phyloP scores from a whole-genome alignment of 2,113 vertebrate genomes.

The Trichomycterus rosablanca region DNA sequence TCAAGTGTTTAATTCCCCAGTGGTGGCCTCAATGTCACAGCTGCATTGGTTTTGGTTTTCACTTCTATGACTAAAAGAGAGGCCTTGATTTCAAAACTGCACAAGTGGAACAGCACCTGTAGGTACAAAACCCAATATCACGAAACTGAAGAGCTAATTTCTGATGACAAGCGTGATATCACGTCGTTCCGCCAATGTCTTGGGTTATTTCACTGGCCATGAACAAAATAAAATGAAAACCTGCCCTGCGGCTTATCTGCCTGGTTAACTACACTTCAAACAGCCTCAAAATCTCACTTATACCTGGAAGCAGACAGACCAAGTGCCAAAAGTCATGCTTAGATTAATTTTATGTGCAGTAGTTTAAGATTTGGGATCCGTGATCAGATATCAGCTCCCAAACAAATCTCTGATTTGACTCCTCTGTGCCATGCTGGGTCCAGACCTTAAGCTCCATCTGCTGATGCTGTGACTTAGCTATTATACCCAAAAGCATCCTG shows the following conservation, averaged over 20 bases:
- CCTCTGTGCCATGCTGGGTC: constrained; percentile 21
- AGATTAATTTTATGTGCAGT: too few relatives aligned
- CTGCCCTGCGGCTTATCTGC: background rate
- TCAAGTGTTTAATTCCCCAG: background rate
- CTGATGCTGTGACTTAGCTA: too few relatives aligned
- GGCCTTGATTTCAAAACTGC: constrained; percentile 16
- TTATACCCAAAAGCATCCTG: constrained; percentile 17
- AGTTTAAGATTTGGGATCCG: constrained; percentile 18
- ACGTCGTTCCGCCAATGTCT: background rate
- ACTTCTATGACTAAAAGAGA: constrained; percentile 18
- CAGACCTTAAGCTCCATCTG: constrained; percentile 38
- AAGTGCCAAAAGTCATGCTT: too few relatives aligned
- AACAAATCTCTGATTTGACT: constrained; percentile 3
- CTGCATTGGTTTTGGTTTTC: constrained; percentile 24
- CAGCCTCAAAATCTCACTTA: background rate
- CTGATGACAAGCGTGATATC: constrained; percentile 2
- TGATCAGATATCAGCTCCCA: constrained; percentile 26
- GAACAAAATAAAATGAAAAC: background rate
- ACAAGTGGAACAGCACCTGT: constrained; percentile 26
- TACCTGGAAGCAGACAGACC: background rate
- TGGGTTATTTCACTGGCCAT: constrained; percentile 3
- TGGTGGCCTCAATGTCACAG: background rate
- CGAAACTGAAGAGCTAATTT: too few relatives aligned
- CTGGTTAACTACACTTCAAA: background rate
- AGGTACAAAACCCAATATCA: constrained; percentile 5